A percentile compares a stretch with the other conserved stretches of the same genome.
Evolutionary conservation across 2,113 vertebrate genomes (phyloP).

Genomic region (Enhydra lutris): DNA sequence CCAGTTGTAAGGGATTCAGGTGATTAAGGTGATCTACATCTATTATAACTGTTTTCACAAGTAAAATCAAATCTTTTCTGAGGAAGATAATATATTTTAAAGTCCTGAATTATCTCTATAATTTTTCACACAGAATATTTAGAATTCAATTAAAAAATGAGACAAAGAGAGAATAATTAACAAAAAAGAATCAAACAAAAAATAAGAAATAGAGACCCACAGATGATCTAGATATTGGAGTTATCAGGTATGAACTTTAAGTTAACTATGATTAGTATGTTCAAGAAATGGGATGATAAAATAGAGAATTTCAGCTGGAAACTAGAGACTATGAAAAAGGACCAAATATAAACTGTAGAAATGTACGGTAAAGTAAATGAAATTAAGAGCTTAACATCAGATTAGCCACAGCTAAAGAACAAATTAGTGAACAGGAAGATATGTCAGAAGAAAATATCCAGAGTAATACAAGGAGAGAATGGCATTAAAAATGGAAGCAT

Average conservation of each 20-base stretch:
- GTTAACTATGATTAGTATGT: not conserved
- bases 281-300: not conserved
- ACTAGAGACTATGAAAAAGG: not conserved
- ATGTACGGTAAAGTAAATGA: not conserved
- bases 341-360: not conserved
- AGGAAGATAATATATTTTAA: not conserved
- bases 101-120: not conserved
- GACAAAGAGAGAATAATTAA: not conserved
- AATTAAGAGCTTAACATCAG: not conserved
- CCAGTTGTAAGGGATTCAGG: not conserved
- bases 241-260: not conserved
- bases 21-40: not conserved
- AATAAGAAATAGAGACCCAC: not conserved
- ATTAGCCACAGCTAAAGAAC: not conserved
- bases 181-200: not conserved
- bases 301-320: not conserved
- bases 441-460: not conserved
- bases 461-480: not conserved
- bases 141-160: not conserved
- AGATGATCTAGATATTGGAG: not conserved
- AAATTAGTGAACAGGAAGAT: not conserved
- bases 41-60: not conserved
- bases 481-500: not conserved
- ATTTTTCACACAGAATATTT: slow-evolving; percentile 3
- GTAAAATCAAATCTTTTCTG: slow-evolving; percentile 4